These are phyloP conservation scores for Tylochromis polylepis DNA, from an alignment of 2,113 vertebrate species.

Conservation along the genomic window DNA sequence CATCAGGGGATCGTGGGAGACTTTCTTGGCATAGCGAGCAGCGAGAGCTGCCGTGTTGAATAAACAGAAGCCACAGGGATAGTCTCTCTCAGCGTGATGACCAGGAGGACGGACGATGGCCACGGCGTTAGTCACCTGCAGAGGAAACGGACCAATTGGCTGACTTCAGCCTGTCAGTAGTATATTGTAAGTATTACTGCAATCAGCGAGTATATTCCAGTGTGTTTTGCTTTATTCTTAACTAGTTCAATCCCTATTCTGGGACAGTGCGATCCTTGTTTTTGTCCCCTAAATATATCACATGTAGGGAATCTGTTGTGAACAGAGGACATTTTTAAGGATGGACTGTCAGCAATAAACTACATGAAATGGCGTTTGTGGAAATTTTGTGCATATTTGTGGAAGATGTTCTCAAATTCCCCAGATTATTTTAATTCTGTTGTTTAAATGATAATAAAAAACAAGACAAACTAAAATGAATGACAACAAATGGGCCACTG, in stretches of 20 bases:
- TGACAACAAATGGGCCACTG: too few species aligned
- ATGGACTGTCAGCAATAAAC: background rate
- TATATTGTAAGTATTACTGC: background rate
- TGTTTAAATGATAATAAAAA: too few species aligned
- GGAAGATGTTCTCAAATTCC: too few species aligned
- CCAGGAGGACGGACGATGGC: slow-evolving; percentile 84
- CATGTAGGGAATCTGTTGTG: background rate
- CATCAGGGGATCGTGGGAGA: slow-evolving; percentile 49
- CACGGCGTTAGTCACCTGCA: slow-evolving; percentile 78
- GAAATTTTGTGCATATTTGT: too few species aligned
- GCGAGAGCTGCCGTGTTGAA: slow-evolving; percentile 85
- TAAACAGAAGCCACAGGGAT: slow-evolving; percentile 87
- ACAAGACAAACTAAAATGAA: too few species aligned
- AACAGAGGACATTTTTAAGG: background rate
- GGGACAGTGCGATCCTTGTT: too few species aligned
- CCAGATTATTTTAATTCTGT: too few species aligned
- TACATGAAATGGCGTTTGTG: too few species aligned
- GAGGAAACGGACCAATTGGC: background rate
- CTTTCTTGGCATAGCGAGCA: slow-evolving; percentile 80
- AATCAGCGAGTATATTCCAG: too few species aligned
- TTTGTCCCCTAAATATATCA: background rate
- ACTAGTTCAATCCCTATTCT: too few species aligned
- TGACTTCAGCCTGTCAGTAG: background rate
- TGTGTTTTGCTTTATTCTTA: too few species aligned
- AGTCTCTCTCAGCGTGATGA: slow-evolving; percentile 81